Conservation (phyloP, 2,888 invertebrate genomes). For the Plutella xylostella region DNA sequence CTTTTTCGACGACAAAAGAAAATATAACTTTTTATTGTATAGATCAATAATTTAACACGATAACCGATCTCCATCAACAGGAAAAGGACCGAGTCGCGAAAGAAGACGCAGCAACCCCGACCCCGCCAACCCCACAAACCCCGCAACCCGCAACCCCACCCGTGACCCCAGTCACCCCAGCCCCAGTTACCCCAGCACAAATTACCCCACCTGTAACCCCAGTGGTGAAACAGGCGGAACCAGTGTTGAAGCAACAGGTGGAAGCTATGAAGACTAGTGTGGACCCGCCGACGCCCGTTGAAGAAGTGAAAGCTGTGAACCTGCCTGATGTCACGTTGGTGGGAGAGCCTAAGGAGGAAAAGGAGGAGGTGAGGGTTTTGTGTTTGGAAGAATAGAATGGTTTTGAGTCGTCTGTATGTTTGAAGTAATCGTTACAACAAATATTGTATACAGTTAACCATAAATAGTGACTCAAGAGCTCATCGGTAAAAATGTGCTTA, state of each 20-base stretch:
- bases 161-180: background rate
- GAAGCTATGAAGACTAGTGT: no score
- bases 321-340: constrained; percentile 53
- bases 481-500: no score
- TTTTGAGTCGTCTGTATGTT: background rate
- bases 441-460: no score
- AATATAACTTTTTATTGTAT: background rate
- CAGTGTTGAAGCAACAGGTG: no score
- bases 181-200: background rate
- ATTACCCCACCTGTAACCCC: background rate
- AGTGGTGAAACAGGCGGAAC: background rate
- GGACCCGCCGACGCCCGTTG: background rate
- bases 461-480: no score
- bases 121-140: background rate
- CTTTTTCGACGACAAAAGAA: background rate
- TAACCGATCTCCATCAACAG: constrained; percentile 21
- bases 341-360: constrained; percentile 39
- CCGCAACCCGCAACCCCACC: background rate
- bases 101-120: constrained; percentile 19
- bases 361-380: constrained; percentile 30
- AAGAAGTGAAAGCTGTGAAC: constrained; percentile 20
- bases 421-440: no score
- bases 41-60: background rate
- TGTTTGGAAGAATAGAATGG: background rate
- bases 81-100: constrained; percentile 42